These are phyloP conservation scores for Diploscapter pachys DNA, from an alignment of 1,140 invertebrate species.

Conservation along the genomic window DNA sequence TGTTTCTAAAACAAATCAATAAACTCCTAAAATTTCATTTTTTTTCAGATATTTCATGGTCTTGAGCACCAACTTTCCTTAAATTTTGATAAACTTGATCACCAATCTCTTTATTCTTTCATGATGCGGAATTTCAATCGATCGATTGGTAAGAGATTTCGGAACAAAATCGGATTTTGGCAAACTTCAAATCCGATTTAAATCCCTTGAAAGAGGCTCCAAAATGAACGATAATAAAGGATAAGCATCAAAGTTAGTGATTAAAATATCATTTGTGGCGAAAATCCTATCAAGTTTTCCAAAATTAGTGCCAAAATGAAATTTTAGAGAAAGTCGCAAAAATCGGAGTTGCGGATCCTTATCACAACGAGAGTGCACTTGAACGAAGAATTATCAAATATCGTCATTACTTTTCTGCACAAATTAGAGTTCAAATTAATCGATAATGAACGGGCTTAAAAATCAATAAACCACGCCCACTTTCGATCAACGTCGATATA, in stretches of 20 bases:
- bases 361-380: too few species aligned
- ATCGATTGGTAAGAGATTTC: background rate
- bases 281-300: too few species aligned
- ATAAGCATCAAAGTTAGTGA: background rate
- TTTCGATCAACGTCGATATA: too few species aligned
- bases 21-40: background rate
- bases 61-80: background rate
- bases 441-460: too few species aligned
- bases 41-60: background rate
- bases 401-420: too few species aligned
- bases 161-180: background rate
- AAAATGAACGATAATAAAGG: constrained; percentile 4
- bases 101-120: background rate
- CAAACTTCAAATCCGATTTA: background rate
- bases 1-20: background rate
- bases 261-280: too few species aligned
- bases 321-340: too few species aligned
- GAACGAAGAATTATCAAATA: too few species aligned
- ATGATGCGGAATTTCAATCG: background rate
- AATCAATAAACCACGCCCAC: too few species aligned
- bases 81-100: background rate
- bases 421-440: too few species aligned
- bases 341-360: too few species aligned
- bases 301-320: too few species aligned
- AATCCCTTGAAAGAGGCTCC: background rate